Percentiles rank a stretch among this genome's conserved stretches.
Evolutionary conservation across 2,888 invertebrate genomes (phyloP).

Genomic region (Andrena minutula): DNA sequence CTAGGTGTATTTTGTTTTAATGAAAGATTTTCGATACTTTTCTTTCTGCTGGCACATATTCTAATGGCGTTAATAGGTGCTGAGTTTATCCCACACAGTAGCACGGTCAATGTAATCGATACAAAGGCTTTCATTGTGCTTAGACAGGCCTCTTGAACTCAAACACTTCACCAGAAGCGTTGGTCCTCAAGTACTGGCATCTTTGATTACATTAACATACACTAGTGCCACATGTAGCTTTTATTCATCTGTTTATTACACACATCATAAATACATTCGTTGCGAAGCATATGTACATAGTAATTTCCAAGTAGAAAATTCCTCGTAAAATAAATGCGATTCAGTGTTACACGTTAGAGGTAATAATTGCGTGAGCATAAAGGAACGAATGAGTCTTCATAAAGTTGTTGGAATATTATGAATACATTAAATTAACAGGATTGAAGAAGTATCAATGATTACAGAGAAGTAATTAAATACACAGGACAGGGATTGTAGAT

Average conservation of each 20-base stretch:
- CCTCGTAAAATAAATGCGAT: neutral
- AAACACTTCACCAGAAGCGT: constrained; percentile 75
- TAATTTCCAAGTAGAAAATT: neutral
- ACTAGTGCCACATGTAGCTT: constrained; percentile 55
- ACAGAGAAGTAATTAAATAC: constrained; percentile 8
- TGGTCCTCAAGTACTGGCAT: constrained; percentile 76
- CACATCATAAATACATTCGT: constrained; percentile 27
- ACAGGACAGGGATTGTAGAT: neutral
- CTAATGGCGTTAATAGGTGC: constrained; percentile 74
- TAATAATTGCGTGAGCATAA: neutral
- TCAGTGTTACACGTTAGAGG: neutral
- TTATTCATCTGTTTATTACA: constrained; percentile 66
- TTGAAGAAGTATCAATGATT: neutral
- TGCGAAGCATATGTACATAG: constrained; percentile 3
- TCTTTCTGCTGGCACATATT: constrained; percentile 79
- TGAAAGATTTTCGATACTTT: constrained; percentile 74
- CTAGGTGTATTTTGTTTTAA: constrained; percentile 71
- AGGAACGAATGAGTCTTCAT: neutral
- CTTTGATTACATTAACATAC: constrained; percentile 70
- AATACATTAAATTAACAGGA: neutral
- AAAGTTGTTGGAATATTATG: neutral
- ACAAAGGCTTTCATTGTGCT: constrained; percentile 81
- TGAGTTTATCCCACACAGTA: constrained; percentile 75
- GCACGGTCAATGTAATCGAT: constrained; percentile 74
- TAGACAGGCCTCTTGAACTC: constrained; percentile 74